Evolutionary conservation across 2,113 vertebrate genomes (phyloP).

Genomic region (Pelecanoides urinatrix): DNA sequence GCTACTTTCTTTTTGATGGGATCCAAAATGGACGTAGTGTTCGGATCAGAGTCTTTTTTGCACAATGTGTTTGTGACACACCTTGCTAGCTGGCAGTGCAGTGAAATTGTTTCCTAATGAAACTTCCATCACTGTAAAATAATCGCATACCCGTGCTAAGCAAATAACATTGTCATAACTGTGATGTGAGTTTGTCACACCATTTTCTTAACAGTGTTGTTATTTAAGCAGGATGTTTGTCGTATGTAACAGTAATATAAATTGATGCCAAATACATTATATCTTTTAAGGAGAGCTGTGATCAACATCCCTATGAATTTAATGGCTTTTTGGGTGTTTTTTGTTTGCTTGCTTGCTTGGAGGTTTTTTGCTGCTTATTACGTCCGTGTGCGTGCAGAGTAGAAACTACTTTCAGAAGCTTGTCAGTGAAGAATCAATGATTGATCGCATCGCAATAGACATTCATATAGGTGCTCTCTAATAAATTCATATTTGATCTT

Average conservation of each 20-base stretch:
- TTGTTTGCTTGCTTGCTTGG: not conserved
- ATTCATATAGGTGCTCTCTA: not conserved
- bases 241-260: not conserved
- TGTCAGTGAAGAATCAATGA: not conserved
- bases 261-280: not conserved
- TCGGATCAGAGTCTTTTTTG: not conserved
- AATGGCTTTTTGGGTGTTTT: not conserved
- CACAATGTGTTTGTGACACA: not conserved
- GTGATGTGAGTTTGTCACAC: not conserved
- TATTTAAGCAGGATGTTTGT: conserved; percentile 9
- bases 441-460: not conserved
- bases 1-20: not conserved
- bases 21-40: not conserved
- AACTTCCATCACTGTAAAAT: not conserved
- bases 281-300: not conserved
- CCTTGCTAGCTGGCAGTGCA: not conserved
- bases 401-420: not conserved
- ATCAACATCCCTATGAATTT: not conserved
- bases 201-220: conserved; percentile 17
- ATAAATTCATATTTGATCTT: not conserved
- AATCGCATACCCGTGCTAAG: not conserved
- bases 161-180: not conserved
- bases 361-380: not conserved
- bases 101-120: not conserved
- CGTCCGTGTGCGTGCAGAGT: not conserved